These are phyloP conservation scores for Atta cephalotes DNA, from an alignment of 1,140 invertebrate genomes.

Conservation along the genomic window DNA sequence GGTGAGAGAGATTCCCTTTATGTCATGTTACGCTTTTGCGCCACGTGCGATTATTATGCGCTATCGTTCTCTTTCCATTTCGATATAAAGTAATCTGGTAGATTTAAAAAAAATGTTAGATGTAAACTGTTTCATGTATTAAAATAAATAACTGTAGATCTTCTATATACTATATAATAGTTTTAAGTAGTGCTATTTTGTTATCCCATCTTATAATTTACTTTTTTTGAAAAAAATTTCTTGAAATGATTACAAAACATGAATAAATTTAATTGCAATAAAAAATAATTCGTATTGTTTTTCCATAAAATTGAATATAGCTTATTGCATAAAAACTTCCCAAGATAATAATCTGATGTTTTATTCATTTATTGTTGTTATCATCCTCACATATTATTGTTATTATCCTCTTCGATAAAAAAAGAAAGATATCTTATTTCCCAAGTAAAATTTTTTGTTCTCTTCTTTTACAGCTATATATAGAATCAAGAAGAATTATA, in stretches of 20 bases:
- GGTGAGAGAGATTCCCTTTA: conserved; percentile 9
- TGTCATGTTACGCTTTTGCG: conserved; percentile 3
- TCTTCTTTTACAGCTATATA: neutral
- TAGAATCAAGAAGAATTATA: neutral
- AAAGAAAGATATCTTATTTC: neutral
- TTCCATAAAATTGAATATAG: neutral
- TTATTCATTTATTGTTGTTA: neutral
- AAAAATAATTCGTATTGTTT: neutral
- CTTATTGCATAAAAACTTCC: neutral
- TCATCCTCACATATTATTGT: too few relatives aligned
- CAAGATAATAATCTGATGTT: neutral
- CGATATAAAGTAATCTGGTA: neutral
- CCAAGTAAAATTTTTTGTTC: neutral
- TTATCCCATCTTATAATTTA: neutral
- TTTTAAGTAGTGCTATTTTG: neutral
- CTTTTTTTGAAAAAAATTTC: neutral
- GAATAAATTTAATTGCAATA: neutral
- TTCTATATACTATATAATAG: neutral
- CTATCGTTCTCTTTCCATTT: neutral
- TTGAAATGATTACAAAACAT: neutral
- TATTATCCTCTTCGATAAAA: neutral
- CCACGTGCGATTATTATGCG: conserved; percentile 7
- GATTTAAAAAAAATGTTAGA: neutral
- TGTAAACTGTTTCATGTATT: neutral
- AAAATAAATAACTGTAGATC: neutral